phyloP scores from a whole-genome alignment of 2,113 vertebrate species.

The Psittacula cyanocephala region DNA sequence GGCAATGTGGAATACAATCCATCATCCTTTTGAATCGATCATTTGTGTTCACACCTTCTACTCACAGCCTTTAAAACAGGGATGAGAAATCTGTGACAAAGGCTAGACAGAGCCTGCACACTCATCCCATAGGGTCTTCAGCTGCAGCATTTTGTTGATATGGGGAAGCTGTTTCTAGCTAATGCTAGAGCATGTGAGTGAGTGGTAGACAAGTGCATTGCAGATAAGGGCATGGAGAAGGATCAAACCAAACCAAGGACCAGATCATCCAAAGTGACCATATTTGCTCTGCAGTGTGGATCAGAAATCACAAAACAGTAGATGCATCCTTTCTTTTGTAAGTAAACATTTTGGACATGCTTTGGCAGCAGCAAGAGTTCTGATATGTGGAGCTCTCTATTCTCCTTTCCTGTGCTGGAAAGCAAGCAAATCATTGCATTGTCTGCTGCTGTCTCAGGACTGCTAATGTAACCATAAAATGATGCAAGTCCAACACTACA shows the following conservation, averaged over 20 bases:
- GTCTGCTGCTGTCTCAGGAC: background rate
- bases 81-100: background rate
- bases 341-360: background rate
- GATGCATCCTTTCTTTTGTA: background rate
- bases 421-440: background rate
- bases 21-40: background rate
- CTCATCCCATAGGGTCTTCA: background rate
- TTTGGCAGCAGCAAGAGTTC: background rate
- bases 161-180: background rate
- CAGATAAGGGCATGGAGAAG: rapidly evolving
- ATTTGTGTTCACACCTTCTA: background rate
- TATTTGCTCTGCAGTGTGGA: background rate
- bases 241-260: background rate
- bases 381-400: background rate
- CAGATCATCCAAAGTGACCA: background rate
- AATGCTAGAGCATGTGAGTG: background rate
- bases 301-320: background rate
- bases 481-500: background rate
- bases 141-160: background rate
- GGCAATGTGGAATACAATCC: background rate
- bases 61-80: background rate
- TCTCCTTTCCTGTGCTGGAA: background rate
- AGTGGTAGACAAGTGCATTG: background rate
- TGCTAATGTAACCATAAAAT: background rate
- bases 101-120: background rate